Evolutionary conservation across 2,113 vertebrate genomes (phyloP).

Genomic region (Noturus placidus): DNA sequence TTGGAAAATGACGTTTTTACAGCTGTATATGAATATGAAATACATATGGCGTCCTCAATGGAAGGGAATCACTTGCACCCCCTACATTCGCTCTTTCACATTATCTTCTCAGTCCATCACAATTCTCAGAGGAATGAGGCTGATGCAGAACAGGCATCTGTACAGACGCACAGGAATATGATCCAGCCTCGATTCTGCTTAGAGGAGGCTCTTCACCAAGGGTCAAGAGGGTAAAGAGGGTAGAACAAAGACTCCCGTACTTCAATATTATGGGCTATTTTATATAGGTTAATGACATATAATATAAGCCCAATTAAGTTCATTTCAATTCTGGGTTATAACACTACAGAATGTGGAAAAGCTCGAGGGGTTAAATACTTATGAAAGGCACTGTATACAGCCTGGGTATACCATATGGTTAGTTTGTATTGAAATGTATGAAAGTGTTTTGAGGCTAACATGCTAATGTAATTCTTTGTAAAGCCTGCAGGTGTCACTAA

Average conservation of each 20-base stretch:
- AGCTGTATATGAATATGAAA: background rate
- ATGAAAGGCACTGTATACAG: background rate
- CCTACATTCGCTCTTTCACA: background rate
- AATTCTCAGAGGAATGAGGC: background rate
- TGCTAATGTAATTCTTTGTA: constrained; percentile 15
- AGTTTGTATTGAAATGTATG: background rate
- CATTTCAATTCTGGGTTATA: background rate
- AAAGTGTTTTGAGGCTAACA: background rate
- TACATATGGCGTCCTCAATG: background rate
- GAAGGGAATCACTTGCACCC: background rate
- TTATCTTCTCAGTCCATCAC: background rate
- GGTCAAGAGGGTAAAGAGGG: background rate
- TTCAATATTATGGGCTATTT: background rate
- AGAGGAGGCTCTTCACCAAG: background rate
- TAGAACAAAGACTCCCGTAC: background rate
- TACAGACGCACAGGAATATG: background rate
- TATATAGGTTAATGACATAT: background rate
- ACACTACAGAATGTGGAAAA: background rate
- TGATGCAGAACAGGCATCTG: background rate
- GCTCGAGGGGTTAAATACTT: background rate
- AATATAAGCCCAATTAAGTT: background rate
- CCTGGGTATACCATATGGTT: background rate
- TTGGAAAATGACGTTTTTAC: background rate
- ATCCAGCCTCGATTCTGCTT: background rate
- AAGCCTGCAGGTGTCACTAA: background rate